Base-by-base conservation (phyloP, 2,888 invertebrate species). In the Drosophila atripex region DNA sequence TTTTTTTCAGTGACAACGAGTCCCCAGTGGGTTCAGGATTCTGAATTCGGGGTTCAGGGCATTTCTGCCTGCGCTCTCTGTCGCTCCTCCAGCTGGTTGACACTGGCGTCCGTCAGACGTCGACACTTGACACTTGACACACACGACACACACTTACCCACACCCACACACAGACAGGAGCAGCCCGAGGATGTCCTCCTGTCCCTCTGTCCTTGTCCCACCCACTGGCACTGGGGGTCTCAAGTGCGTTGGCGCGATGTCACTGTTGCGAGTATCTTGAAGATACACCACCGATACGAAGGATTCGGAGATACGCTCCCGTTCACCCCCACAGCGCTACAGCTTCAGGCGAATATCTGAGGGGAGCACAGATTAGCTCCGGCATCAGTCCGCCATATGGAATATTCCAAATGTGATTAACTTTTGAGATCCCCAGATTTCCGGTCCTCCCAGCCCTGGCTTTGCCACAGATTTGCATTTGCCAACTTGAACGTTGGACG, bases 21-120 rank as follows among this genome's bases (percentile, higher is more conserved):
- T 28, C 53, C 66, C 61, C 50, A 61, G 35, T 35, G 35, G 35
- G 35, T 35, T 35, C 18, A 18, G 39, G 18, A 18, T 18, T 41
- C 4, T 8, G 39, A 11, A 18, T 18, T 47, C n/a, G 14, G 65
- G 68, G 79, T 61, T 61, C 63, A 60, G 12, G 32, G n/a, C 57
- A 32, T 35, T 43, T 35, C 35, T 7, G 59, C 25, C 43, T 25
- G 46, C 52, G 50, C 50, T 69, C 58, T 25, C 53, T 75, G 72
- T 73, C 79, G 59, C 57, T 71, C 52, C 60, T 68, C 59, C 80
- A 73, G 78, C 77, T 71, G 70, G 68, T 77, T 80, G 83, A 79
- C 86, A 86, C 86, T 80, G 79, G 80, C 86, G 68, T 70, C 75
- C 75, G 75, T 83, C 72, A 82, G 76, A 43, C 75, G 83, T 71